Conservation (phyloP, 2,797 vertebrate species). For the Phrynocephalus forsythii region DNA sequence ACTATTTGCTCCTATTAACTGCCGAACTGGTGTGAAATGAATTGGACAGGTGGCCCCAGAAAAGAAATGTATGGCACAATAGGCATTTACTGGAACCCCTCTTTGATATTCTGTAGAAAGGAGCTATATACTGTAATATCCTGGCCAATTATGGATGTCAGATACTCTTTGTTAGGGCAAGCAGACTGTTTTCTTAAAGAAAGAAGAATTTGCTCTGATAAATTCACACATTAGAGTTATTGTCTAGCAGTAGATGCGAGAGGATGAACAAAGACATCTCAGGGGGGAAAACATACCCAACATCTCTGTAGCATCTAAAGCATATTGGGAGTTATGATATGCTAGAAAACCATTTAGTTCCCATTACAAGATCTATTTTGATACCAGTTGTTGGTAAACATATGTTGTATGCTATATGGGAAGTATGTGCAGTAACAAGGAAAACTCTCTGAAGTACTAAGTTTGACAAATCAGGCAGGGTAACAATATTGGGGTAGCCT, state of each 20-base stretch:
- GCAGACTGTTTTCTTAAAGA: not conserved
- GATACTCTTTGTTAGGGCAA: not conserved
- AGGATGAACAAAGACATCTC: not conserved
- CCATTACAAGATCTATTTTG: not conserved
- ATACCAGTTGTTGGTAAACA: not conserved
- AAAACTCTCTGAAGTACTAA: not conserved
- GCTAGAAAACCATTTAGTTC: not conserved
- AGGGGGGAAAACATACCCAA: not conserved
- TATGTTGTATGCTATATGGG: not conserved
- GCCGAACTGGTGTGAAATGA: conserved; percentile 2
- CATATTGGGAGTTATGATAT: not conserved
- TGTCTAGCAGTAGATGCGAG: not conserved
- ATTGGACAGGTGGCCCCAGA: not conserved
- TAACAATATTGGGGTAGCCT: not conserved
- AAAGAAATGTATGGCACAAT: not conserved
- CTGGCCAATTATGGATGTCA: not conserved
- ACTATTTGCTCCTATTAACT: not conserved
- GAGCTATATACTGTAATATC: not conserved
- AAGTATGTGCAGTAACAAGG: not conserved
- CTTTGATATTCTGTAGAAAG: not conserved
- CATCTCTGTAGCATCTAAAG: not conserved
- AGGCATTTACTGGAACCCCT: not conserved
- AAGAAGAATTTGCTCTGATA: not conserved
- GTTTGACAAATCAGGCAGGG: not conserved
- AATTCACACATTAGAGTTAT: not conserved